Conservation (phyloP, 2,888 invertebrate species). For the Hololepta plana region DNA sequence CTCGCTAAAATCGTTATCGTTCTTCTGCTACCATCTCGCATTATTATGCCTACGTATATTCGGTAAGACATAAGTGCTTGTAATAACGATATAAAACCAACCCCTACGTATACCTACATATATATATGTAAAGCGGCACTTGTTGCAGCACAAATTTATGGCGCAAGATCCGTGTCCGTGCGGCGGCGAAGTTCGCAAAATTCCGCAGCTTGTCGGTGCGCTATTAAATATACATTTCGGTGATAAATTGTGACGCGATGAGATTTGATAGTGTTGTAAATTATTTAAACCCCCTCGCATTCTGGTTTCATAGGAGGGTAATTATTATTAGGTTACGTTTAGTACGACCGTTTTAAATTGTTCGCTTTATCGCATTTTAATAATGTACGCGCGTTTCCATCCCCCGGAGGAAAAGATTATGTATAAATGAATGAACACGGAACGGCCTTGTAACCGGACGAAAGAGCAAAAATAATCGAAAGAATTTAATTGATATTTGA, state of each 20-base stretch:
- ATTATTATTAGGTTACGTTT: constrained; percentile 26
- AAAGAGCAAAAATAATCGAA: no score
- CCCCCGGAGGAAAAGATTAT: no score
- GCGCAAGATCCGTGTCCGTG: constrained; percentile 14
- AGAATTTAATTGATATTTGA: no score
- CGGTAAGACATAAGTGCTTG: constrained; percentile 25
- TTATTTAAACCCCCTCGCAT: constrained; percentile 31
- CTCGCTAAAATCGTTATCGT: no score
- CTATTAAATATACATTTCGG: constrained; percentile 30
- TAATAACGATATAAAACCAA: constrained; percentile 31
- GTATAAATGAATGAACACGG: no score
- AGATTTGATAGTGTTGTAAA: constrained; percentile 31
- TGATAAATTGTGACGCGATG: constrained; percentile 31
- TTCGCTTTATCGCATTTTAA: constrained; percentile 18
- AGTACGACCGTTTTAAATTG: constrained; percentile 16
- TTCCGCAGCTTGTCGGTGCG: constrained; percentile 14
- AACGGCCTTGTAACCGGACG: no score
- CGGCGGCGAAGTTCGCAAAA: neutral
- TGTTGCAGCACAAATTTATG: constrained; percentile 32
- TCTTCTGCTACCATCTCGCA: no score
- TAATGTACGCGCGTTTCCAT: no score
- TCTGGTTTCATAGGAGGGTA: constrained; percentile 27
- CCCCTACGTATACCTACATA: constrained; percentile 6
- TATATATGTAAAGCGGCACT: constrained; percentile 16
- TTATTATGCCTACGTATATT: neutral